Percentiles rank a stretch among this genome's conserved stretches.
Conservation (phyloP, 2,113 vertebrate genomes). For the Phasianus colchicus region DNA sequence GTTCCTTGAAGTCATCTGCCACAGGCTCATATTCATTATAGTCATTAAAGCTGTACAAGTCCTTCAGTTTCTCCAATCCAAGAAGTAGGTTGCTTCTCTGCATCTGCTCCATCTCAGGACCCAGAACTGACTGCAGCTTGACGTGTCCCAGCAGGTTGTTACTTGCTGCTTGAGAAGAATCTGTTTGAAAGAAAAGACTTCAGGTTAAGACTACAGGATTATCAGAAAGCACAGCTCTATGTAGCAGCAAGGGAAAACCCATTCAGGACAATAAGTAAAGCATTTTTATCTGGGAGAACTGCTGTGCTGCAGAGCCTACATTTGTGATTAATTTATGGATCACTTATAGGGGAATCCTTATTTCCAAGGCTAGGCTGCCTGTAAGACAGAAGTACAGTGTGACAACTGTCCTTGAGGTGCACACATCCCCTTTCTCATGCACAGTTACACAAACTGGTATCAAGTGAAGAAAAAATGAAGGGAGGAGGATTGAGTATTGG, state of each 20-base stretch:
- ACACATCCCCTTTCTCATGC: neutral
- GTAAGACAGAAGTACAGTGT: neutral
- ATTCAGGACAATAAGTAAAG: neutral
- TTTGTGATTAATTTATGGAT: neutral
- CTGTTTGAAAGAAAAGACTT: conserved; percentile 65
- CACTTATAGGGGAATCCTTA: neutral
- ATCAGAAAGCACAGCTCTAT: neutral
- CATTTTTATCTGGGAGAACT: neutral
- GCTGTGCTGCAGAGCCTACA: too few species aligned
- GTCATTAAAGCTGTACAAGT: conserved; percentile 70
- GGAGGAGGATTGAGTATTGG: neutral
- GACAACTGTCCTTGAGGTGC: neutral
- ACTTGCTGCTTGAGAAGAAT: conserved; percentile 53
- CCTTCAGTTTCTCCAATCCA: conserved; percentile 56
- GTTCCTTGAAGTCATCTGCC: conserved; percentile 22
- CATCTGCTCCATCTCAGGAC: conserved; percentile 33
- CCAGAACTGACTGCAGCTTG: conserved; percentile 30
- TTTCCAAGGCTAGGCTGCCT: neutral
- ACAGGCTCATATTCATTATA: conserved; percentile 46
- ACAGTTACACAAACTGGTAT: neutral
- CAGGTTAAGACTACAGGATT: neutral
- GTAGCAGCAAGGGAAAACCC: neutral
- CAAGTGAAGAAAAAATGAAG: neutral
- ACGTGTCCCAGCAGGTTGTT: conserved; percentile 51
- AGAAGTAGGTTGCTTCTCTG: conserved; percentile 23